These are phyloP conservation scores for Antechinus flavipes DNA, from an alignment of 2,113 vertebrate genomes.

Conservation along the genomic window DNA sequence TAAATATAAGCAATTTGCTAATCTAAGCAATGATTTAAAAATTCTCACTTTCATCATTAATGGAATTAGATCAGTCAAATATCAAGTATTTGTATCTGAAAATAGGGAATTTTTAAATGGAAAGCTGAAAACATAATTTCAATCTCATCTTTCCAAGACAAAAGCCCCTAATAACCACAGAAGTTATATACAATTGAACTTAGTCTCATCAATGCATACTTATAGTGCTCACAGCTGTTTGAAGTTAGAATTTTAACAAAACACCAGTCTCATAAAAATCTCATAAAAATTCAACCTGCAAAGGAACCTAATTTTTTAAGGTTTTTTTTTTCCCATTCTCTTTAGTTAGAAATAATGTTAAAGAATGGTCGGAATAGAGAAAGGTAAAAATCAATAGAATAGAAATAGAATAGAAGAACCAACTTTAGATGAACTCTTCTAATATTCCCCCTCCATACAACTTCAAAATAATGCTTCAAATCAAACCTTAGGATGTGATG, in stretches of 20 bases:
- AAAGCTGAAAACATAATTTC: slow-evolving; percentile 51
- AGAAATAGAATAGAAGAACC: background rate
- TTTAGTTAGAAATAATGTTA: background rate
- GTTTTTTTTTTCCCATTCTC: background rate
- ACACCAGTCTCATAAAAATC: slow-evolving; percentile 33
- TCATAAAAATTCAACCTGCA: slow-evolving; percentile 26
- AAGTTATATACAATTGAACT: background rate
- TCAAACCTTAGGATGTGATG: background rate
- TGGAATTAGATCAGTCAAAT: background rate
- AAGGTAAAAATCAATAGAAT: background rate
- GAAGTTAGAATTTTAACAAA: slow-evolving; percentile 28
- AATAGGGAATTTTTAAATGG: background rate
- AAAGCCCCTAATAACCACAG: slow-evolving; percentile 17
- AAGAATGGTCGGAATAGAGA: background rate
- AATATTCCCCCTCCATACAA: background rate
- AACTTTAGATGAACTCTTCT: background rate
- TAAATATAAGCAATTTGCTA: too few relatives aligned
- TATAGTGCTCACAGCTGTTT: slow-evolving; percentile 22
- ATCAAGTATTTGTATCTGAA: background rate
- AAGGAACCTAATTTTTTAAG: background rate
- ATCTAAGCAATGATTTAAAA: background rate
- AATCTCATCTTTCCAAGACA: slow-evolving; percentile 52
- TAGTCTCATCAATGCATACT: background rate
- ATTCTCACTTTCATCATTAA: background rate
- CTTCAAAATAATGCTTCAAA: background rate